Percentiles rank a stretch among this genome's conserved stretches.
These are phyloP conservation scores for Cardiocondyla obscurior DNA, from an alignment of 1,140 invertebrate genomes.

Conservation along the genomic window DNA sequence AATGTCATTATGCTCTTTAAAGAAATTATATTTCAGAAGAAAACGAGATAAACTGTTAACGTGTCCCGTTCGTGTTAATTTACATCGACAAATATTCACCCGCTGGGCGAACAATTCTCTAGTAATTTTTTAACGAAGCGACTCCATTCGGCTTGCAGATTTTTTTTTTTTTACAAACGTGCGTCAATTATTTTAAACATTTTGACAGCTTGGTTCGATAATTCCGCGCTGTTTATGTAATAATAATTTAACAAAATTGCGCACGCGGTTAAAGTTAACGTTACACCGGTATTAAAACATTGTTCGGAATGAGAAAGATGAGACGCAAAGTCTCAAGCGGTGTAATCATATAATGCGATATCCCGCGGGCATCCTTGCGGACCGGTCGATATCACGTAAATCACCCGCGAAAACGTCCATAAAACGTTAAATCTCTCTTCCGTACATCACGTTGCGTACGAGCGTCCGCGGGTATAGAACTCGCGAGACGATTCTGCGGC, in stretches of 20 bases:
- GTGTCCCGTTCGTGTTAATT: background rate
- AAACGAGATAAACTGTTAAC: background rate
- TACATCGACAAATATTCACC: background rate
- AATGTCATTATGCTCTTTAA: background rate
- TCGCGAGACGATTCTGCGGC: conserved; percentile 2
- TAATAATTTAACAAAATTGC: conserved; percentile 18
- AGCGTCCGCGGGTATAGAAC: background rate
- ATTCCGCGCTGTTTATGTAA: background rate
- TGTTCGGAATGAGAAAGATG: background rate
- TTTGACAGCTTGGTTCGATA: background rate
- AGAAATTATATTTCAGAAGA: conserved; percentile 22
- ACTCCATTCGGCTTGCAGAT: background rate
- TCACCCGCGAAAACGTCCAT: conserved; percentile 34
- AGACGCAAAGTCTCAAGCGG: background rate
- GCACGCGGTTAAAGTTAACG: background rate
- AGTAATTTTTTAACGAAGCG: no score
- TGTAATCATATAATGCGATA: background rate
- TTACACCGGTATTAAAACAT: background rate
- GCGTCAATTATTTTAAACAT: background rate
- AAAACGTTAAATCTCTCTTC: conserved; percentile 49
- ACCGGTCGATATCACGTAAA: conserved; percentile 48
- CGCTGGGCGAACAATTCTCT: no score
- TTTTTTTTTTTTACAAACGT: no score
- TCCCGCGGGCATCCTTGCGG: background rate
- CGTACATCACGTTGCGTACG: background rate